Evolutionary conservation across 1,140 invertebrate genomes (phyloP).

Genomic region (Phortica variegata): DNA sequence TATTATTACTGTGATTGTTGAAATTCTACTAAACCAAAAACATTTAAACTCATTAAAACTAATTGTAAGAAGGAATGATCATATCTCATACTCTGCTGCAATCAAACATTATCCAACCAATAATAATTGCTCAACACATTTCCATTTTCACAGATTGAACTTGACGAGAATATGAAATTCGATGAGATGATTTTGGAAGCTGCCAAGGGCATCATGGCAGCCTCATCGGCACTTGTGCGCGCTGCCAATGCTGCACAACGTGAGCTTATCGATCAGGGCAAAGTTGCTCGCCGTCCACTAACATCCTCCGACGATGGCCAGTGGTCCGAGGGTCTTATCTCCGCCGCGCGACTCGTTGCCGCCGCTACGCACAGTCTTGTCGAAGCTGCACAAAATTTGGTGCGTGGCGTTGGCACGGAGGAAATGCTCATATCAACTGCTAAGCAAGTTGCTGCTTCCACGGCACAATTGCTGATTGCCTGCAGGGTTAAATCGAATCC

Average conservation of each 20-base stretch:
- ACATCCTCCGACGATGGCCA: slow-evolving; percentile 93
- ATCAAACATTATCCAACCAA: neutral
- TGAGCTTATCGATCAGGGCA: slow-evolving; percentile 85
- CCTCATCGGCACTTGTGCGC: slow-evolving; percentile 93
- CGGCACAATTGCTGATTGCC: slow-evolving; percentile 94
- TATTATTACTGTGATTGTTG: slow-evolving; percentile 79
- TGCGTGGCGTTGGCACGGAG: slow-evolving; percentile 91
- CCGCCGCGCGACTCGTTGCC: slow-evolving; percentile 91
- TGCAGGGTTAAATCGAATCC: slow-evolving; percentile 98
- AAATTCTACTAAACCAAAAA: slow-evolving; percentile 42
- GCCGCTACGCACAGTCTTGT: slow-evolving; percentile 96
- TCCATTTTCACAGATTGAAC: slow-evolving; percentile 62
- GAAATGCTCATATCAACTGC: slow-evolving; percentile 96
- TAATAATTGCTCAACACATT: neutral
- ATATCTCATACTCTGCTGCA: slow-evolving; percentile 27
- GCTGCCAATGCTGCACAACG: slow-evolving; percentile 94
- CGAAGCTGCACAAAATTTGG: slow-evolving; percentile 94
- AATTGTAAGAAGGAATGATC: no score
- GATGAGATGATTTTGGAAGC: slow-evolving; percentile 99
- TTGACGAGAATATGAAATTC: slow-evolving; percentile 93
- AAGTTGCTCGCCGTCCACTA: slow-evolving; percentile 76
- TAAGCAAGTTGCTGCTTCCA: slow-evolving; percentile 95
- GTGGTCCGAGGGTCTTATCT: slow-evolving; percentile 97
- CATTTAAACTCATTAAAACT: slow-evolving; percentile 13
- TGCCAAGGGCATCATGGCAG: slow-evolving; percentile 95